Evolutionary conservation across 2,888 invertebrate genomes (phyloP).

Genomic region (Meliscaeva auricollis): DNA sequence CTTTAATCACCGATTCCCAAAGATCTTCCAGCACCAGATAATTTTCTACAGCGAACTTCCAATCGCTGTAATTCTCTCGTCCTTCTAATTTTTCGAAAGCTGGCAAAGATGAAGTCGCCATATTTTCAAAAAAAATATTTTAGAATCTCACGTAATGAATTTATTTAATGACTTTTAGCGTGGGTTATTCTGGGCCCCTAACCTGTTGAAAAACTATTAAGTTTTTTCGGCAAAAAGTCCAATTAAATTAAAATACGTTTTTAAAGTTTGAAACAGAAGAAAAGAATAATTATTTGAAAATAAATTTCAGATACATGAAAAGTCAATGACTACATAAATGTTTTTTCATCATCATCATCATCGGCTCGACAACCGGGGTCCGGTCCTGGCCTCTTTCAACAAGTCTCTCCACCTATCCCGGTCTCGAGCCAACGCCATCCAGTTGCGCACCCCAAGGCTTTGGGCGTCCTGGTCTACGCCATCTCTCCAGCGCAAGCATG

Average conservation of each 20-base stretch:
- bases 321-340: background rate
- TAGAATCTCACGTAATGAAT: background rate
- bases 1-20: background rate
- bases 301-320: background rate
- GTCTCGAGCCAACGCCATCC: too few relatives aligned
- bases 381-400: too few relatives aligned
- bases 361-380: too few relatives aligned
- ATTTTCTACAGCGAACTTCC: constrained; percentile 10
- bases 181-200: background rate
- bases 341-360: too few relatives aligned
- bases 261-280: background rate
- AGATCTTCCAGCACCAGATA: background rate
- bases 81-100: background rate
- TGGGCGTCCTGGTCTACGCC: too few relatives aligned
- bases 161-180: background rate
- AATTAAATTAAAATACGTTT: background rate
- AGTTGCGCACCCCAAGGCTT: too few relatives aligned
- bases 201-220: constrained; percentile 1
- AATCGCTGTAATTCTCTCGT: background rate
- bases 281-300: background rate
- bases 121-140: background rate
- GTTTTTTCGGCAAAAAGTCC: background rate
- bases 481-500: too few relatives aligned
- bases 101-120: background rate
- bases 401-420: too few relatives aligned